Base-by-base conservation (phyloP, 1,140 invertebrate species). In the Planococcus citri region DNA sequence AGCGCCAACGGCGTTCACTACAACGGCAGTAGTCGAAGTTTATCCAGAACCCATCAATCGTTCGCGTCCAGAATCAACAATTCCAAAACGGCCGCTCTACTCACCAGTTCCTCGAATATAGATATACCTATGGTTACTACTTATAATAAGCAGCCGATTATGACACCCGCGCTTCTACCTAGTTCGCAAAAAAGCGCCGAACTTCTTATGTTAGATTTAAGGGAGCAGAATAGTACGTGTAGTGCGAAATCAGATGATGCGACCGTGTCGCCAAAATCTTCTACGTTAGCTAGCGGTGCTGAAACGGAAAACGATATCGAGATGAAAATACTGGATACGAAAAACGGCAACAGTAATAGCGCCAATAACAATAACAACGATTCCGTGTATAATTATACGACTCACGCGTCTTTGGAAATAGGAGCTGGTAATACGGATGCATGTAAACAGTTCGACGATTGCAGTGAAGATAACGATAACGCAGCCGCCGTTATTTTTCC, bases 41-140 rank as follows among this genome's bases (percentile, higher is more conserved):
- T 58, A 22, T 24, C 60, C 10, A 24, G 60, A 25, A 9, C 60
- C 20, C 60, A 64, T 17, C 60, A 64, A 25, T 25, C 60, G 60
- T 27, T 64, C 25, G 10, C 60, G 20, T 9, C 20, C 17, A 10
- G 60, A 64, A 24, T 64, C 60, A 64, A 20, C 22, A 64, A 64
- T 27, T 4, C 60, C 2, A 64, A 64, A 25, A 51, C 41, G 6
- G 60, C 60, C 22, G 60, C 60, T 6, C 9, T 27, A 24, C 25
- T 64, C 25, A 24, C 25, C 17, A 64, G 60, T 64, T 64, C 60
- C 60, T 64, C 60, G 25, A 64, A 64, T 64, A 64, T 64, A 64
- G 60, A 64, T 64, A 27, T 64, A 24, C 60, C 60, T 64, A 64
- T 64, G 60, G 60, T 64, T 64, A 64, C 60, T 64, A 64, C 60